Evolutionary conservation across 2,113 vertebrate species (phyloP).

Genomic region (Nannobrachium achirus): DNA sequence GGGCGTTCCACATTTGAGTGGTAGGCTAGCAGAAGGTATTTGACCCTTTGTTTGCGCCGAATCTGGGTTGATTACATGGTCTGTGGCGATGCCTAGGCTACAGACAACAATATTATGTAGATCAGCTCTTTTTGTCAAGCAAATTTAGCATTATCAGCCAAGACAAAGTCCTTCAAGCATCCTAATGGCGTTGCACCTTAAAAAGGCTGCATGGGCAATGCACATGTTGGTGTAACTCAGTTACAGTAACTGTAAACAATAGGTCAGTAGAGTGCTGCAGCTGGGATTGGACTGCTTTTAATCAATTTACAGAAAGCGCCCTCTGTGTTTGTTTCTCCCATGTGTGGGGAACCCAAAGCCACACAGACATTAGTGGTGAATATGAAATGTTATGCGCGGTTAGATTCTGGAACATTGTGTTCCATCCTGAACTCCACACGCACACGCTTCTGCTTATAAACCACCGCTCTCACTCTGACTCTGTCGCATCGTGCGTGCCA

Average conservation of each 20-base stretch:
- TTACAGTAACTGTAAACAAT: neutral
- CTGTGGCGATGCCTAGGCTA: no score
- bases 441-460: constrained; percentile 9
- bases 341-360: neutral
- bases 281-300: neutral
- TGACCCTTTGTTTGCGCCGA: no score
- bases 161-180: no score
- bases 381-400: neutral
- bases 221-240: no score
- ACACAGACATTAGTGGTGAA: constrained; percentile 7
- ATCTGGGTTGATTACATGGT: no score
- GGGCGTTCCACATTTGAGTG: no score
- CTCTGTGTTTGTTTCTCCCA: neutral
- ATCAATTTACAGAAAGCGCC: neutral
- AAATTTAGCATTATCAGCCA: no score
- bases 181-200: no score
- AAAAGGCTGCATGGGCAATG: no score
- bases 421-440: constrained; percentile 22
- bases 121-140: no score
- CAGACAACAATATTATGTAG: no score
- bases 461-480: constrained; percentile 2
- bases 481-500: neutral
- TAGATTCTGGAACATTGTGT: constrained; percentile 56
- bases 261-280: neutral
- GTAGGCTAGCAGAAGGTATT: no score